A percentile compares a stretch with the other conserved stretches of the same genome.
Evolutionary conservation across 1,140 invertebrate species (phyloP).

Genomic region (Heliconius nattereri): DNA sequence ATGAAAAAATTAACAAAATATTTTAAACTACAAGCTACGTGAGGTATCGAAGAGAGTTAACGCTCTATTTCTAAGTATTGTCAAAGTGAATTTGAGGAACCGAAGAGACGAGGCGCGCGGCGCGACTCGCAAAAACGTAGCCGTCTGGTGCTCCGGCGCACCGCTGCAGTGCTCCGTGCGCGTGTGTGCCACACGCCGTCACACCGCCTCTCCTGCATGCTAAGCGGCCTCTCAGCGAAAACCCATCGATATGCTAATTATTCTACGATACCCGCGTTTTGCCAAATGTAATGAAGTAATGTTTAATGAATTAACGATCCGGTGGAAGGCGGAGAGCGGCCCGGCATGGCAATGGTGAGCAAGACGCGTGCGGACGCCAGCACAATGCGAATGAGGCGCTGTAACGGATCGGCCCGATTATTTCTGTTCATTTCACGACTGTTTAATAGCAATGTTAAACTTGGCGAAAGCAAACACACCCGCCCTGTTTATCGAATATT

Average conservation of each 20-base stretch:
- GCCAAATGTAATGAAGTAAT: conserved; percentile 66
- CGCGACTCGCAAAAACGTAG: conserved; percentile 72
- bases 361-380: conserved; percentile 60
- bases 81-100: conserved; percentile 59
- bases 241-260: conserved; percentile 60
- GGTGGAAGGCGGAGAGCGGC: conserved; percentile 59
- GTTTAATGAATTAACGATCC: conserved; percentile 66
- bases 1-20: not conserved
- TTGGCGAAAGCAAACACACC: conserved; percentile 76
- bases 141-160: conserved; percentile 51
- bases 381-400: conserved; percentile 75
- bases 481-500: conserved; percentile 80
- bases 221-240: conserved; percentile 40
- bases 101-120: conserved; percentile 61
- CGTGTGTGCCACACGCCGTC: conserved; percentile 46
- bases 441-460: conserved; percentile 80
- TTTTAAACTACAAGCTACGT: conserved; percentile 36
- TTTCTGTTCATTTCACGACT: conserved; percentile 79
- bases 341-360: conserved; percentile 65
- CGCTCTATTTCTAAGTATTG: conserved; percentile 69
- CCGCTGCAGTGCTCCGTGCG: conserved; percentile 27
- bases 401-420: conserved; percentile 79
- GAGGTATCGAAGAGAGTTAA: conserved; percentile 47
- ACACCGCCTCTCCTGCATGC: conserved; percentile 52
- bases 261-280: conserved; percentile 57